Evolutionary conservation across 2,797 vertebrate species (phyloP).

Genomic region (Anomalospiza imberbis): DNA sequence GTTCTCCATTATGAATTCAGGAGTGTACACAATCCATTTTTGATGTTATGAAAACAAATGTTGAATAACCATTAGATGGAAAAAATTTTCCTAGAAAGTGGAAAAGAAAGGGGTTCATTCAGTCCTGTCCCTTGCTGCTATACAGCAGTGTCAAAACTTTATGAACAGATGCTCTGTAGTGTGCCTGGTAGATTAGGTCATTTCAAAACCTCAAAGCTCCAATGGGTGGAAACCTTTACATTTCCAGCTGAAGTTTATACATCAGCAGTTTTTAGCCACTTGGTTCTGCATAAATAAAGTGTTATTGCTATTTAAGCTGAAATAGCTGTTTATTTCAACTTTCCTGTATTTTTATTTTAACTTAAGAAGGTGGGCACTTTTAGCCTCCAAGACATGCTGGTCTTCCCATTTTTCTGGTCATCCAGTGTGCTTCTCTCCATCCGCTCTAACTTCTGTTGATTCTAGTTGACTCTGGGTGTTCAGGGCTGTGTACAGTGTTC

Average conservation of each 20-base stretch:
- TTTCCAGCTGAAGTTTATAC: constrained; percentile 9
- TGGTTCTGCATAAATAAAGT: background rate
- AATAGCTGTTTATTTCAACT: background rate
- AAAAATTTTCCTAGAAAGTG: constrained; percentile 35
- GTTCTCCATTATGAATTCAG: background rate
- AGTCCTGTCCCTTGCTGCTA: background rate
- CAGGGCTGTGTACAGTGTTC: background rate
- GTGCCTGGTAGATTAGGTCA: background rate
- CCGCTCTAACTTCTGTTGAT: background rate
- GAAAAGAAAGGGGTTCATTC: constrained; percentile 39
- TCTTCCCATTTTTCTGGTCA: background rate
- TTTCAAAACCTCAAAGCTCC: background rate
- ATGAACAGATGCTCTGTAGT: constrained; percentile 42
- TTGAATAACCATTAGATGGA: background rate
- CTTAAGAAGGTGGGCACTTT: background rate
- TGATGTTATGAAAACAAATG: background rate
- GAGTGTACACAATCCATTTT: background rate
- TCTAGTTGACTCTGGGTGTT: background rate
- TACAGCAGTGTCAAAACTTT: constrained; percentile 1
- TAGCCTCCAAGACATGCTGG: background rate
- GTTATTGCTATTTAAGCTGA: background rate
- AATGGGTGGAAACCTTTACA: background rate
- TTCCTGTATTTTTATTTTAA: background rate
- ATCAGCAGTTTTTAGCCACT: background rate
- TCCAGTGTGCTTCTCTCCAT: background rate